Evolutionary conservation across 2,797 vertebrate genomes (phyloP), one percentile per base, ranked within the genome.

Genomic region (Lepilemur ruficaudatus): DNA sequence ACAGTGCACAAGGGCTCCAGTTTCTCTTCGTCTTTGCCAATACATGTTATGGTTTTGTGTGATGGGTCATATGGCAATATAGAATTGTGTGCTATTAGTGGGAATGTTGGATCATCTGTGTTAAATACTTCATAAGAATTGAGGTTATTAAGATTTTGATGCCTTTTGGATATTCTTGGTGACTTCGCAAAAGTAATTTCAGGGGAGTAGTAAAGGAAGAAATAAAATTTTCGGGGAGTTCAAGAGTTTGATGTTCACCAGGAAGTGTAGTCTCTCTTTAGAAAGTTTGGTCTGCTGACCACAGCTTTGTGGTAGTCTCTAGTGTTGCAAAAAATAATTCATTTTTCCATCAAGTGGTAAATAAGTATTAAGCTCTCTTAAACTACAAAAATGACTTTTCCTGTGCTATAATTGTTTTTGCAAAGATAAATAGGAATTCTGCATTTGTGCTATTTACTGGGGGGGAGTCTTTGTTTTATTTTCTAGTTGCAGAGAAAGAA

Each of bases 311-410:
- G 81, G 70, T 81, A 93, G 22, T 82, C 38, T 79, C 41, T 73
- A 28, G 41, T 41, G 12, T 83, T 94, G 50, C 70, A 93, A 95
- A 96, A 83, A 88, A 87, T 35, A 80, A 86, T n/a, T 80, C 87
- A 79, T 97, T 98, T 73, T 92, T 96, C 89, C 93, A 89, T 92
- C 35, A 72, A 85, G 78, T 59, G 61, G 80, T 88, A 86, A 83
- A 75, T 96, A 65, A 35, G 32, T 87, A 73, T 70, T 96, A 20
- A 79, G 30, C 30, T 96, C 35, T 95, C 59, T 91, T 94, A 82
- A 70, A 89, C 30, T 82, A n/a, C 43, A 85, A 65, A 89, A 70
- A 14, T 90, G n/a, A 72, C 46, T 96, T 67, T 96, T 75, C 22
- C 63, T 96, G 17, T 95, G 48, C 28, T 84, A 0, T 78, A 78